Base-by-base conservation (phyloP, 2,888 invertebrate species). In the Biston betularia region DNA sequence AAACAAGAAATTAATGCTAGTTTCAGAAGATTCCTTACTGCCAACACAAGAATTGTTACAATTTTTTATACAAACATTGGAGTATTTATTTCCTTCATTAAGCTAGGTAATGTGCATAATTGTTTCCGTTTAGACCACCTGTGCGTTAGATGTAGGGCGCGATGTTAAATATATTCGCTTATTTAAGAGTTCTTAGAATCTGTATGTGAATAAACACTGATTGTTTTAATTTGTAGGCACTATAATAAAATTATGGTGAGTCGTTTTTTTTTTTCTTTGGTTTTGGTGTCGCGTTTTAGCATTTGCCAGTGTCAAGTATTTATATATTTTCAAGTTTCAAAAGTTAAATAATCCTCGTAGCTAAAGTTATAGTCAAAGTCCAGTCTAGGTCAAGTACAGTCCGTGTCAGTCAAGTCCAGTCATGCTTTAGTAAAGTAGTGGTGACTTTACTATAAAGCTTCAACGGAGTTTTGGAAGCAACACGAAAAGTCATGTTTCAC, bases 101-200 rank as follows among this genome's bases (percentile, higher is more conserved):
- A 42, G 8, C 52, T 46, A 52, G 38, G 52, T 55, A 65, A 69
- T 67, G 70, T 67, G 69, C 63, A 61, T 72, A 72, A 71, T 67
- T 62, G 67, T 67, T 71, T 74, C 72, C 72, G 68, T 50, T 65
- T 42, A 57, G 59, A 67, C 60, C 71, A 72, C 70, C 65, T 72
- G 70, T 62, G 62, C 44, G 59, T 56, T 68, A 68, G 65, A 70
- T 69, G 59, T 65, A 53, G 60, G 62, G 15, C 60, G 54, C 54
- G 63, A 67, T 72, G 65, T 68, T 38, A 38, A 9, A n/a, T 34
- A 14, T 45, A 55, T 48, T 40, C 14, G 14, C 7, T 14, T 15
- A 70, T 67, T 15, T 14, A 61, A 60, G 69, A 66, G 65, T 68
- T 69, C 72, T 77, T 71, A 74, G 74, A 76, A 75, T 74, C 69